Conservation (phyloP, 1,140 invertebrate species). For the Dendroctonus ponderosae region DNA sequence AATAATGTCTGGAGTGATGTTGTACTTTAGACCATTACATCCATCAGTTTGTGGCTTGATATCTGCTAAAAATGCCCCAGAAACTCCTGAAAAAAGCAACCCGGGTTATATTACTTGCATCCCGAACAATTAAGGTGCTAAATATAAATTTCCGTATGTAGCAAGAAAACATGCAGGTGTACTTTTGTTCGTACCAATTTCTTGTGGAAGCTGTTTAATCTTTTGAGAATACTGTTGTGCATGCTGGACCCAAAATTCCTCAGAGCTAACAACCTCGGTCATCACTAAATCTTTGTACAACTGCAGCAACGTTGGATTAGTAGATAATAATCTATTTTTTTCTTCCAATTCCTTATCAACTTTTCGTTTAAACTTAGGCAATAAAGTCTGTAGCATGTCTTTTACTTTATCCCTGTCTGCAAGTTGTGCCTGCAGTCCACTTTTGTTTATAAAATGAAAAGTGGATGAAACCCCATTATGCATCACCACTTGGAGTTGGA, state of each 20-base stretch:
- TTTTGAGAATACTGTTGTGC: slow-evolving; percentile 74
- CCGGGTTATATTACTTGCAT: background rate
- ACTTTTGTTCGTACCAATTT: slow-evolving; percentile 63
- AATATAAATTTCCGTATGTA: slow-evolving; percentile 18
- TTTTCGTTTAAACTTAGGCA: slow-evolving; percentile 95
- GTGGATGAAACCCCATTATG: slow-evolving; percentile 92
- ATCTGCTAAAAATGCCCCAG: slow-evolving; percentile 86
- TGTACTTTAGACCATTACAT: slow-evolving; percentile 95
- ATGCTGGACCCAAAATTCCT: slow-evolving; percentile 95
- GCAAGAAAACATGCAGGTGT: slow-evolving; percentile 46
- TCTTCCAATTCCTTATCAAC: slow-evolving; percentile 91
- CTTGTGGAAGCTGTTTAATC: slow-evolving; percentile 70
- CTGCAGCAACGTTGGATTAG: slow-evolving; percentile 80
- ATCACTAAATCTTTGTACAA: slow-evolving; percentile 93
- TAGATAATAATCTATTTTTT: slow-evolving; percentile 79
- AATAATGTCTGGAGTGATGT: slow-evolving; percentile 95
- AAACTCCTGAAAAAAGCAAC: slow-evolving; percentile 62
- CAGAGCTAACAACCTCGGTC: slow-evolving; percentile 87
- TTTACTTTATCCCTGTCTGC: slow-evolving; percentile 92
- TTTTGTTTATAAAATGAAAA: slow-evolving; percentile 95
- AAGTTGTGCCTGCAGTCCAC: slow-evolving; percentile 77
- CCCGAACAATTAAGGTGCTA: too few relatives aligned
- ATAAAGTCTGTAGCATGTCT: slow-evolving; percentile 82
- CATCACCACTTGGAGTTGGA: slow-evolving; percentile 96
- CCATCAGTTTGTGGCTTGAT: slow-evolving; percentile 97